Evolutionary conservation across 2,797 vertebrate genomes (phyloP), one percentile per base, ranked within the genome.

Genomic region (Cephalopachus bancanus): DNA sequence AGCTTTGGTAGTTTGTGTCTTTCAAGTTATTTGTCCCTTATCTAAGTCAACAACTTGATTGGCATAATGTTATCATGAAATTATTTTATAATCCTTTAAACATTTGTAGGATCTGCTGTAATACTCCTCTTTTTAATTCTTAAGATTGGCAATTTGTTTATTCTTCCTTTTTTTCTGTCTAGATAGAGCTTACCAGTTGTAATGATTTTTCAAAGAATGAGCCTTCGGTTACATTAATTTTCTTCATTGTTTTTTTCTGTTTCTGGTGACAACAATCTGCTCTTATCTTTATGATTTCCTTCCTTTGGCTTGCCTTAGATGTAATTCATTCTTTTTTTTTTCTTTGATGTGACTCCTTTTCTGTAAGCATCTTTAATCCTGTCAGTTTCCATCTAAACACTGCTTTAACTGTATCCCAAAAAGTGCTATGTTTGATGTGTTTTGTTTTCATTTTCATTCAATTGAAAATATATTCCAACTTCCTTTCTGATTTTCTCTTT

Each of bases 401-500:
- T 64, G 28, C 49, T 57, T 81, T 57, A 86, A 28, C 28, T 79
- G 1, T 51, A 60, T 51, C 53, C 53, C 53, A 53, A 44, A 44
- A 44, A 44, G 44, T 44, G 44, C 17, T 87, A 51, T 15, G 8
- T 88, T 88, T 72, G 1, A 80, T 72, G 75, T 72, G 16, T 93
- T 85, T 30, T 71, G 65, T 80, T 87, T 79, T 69, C 28, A 33
- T 86, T 86, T 93, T 69, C 24, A 37, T 71, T 59, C 64, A 79
- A 17, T 51, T 65, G 76, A 81, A 37, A 81, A 64, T 81, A 55
- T 88, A 81, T 81, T 53, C 79, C 24, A 33, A 71, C 62, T 93
- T 86, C 28, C 64, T 93, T 51, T 86, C 62, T 79, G 33, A n/a
- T 89, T 83, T 33, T 76, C 51, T 55, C n/a, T 89, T 94, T 74